phyloP scores from a whole-genome alignment of 2,888 invertebrate species.

The Agrypnus murinus region DNA sequence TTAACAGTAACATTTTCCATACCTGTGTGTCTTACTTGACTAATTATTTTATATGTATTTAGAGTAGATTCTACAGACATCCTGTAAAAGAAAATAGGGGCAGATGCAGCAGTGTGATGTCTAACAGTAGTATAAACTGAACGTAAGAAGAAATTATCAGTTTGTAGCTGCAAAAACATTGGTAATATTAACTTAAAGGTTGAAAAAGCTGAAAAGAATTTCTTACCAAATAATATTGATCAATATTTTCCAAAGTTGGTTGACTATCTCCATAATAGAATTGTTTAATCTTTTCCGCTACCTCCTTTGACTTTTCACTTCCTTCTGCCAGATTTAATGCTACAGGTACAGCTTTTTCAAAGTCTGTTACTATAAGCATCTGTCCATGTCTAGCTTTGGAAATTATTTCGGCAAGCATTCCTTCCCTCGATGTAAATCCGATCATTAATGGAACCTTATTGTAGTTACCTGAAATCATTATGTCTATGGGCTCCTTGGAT shows the following conservation, averaged over 20 bases:
- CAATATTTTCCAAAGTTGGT: slow-evolving; percentile 47
- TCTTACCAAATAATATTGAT: slow-evolving; percentile 40
- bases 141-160: slow-evolving; percentile 63
- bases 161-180: slow-evolving; percentile 63
- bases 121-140: slow-evolving; percentile 58
- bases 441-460: slow-evolving; percentile 61
- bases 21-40: slow-evolving; percentile 59
- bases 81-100: slow-evolving; percentile 64
- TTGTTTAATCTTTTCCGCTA: slow-evolving; percentile 53
- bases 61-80: slow-evolving; percentile 59
- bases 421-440: slow-evolving; percentile 61
- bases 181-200: neutral
- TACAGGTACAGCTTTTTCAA: slow-evolving; percentile 55
- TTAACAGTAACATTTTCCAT: too few species aligned
- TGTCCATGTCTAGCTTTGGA: slow-evolving; percentile 47
- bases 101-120: slow-evolving; percentile 58
- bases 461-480: slow-evolving; percentile 57
- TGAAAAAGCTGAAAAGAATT: neutral
- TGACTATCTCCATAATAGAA: slow-evolving; percentile 54
- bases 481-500: slow-evolving; percentile 56
- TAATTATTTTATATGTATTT: slow-evolving; percentile 52
- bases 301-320: slow-evolving; percentile 47
- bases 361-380: slow-evolving; percentile 45
- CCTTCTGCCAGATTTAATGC: slow-evolving; percentile 50
- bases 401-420: slow-evolving; percentile 56